Evolutionary conservation across 2,888 invertebrate species (phyloP).

Genomic region (Phymatocera aterrima): DNA sequence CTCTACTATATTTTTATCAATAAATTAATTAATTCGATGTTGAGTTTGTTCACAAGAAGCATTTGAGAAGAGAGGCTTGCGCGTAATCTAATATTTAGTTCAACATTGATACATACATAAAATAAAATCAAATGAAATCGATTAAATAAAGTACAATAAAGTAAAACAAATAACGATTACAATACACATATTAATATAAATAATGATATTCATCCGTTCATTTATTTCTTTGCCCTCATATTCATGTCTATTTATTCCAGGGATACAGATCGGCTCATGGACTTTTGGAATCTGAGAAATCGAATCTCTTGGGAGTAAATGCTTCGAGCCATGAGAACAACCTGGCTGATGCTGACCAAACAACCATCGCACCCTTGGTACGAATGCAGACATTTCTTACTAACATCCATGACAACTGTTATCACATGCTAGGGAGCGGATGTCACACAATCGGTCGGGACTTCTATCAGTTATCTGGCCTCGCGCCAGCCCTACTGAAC

Average conservation of each 20-base stretch:
- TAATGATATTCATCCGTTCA: background rate
- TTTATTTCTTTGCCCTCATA: background rate
- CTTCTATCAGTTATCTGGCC: slow-evolving; percentile 86
- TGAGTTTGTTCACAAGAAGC: too few relatives aligned
- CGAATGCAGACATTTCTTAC: slow-evolving; percentile 91
- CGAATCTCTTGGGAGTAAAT: slow-evolving; percentile 83
- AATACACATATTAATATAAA: background rate
- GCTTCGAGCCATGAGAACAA: slow-evolving; percentile 66
- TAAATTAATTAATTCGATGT: too few relatives aligned
- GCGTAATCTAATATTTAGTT: too few relatives aligned
- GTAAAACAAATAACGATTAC: too few relatives aligned
- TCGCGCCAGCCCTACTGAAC: slow-evolving; percentile 84
- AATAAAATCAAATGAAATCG: too few relatives aligned
- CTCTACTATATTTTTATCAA: too few relatives aligned
- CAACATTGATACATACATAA: too few relatives aligned
- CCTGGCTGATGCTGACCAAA: slow-evolving; percentile 73
- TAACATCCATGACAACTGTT: slow-evolving; percentile 88
- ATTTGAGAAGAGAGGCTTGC: too few relatives aligned
- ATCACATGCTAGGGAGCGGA: slow-evolving; percentile 83
- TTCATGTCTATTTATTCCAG: too few relatives aligned
- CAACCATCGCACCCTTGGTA: slow-evolving; percentile 80
- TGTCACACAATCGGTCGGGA: slow-evolving; percentile 85
- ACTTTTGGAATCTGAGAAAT: slow-evolving; percentile 86
- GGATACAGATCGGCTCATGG: slow-evolving; percentile 84
- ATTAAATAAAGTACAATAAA: too few relatives aligned